phyloP scores from a whole-genome alignment of 2,113 vertebrate genomes.

The Octodon degus region DNA sequence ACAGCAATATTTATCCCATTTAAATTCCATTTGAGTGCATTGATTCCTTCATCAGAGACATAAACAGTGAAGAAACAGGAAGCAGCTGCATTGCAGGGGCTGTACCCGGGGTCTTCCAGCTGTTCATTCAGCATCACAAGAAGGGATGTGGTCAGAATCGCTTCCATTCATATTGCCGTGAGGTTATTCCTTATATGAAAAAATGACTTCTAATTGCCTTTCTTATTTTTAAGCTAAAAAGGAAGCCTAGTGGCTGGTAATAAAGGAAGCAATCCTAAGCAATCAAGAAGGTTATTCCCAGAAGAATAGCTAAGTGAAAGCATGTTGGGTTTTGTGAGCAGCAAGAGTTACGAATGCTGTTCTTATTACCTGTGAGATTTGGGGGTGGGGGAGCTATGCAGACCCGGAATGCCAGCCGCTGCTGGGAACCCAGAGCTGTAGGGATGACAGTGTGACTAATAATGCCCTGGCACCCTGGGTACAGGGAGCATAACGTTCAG shows the following conservation, averaged over 20 bases:
- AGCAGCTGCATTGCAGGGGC: not conserved
- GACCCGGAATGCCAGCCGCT: not conserved
- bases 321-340: not conserved
- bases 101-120: not conserved
- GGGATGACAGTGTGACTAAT: conserved; percentile 68
- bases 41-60: conserved; percentile 65
- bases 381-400: not conserved
- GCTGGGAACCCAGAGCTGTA: not conserved
- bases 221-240: conserved; percentile 49
- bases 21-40: conserved; percentile 60
- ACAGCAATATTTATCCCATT: conserved; percentile 49
- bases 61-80: conserved; percentile 47
- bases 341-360: not conserved
- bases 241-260: conserved; percentile 31
- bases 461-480: not conserved
- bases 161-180: conserved; percentile 15
- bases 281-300: conserved; percentile 14
- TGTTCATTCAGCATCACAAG: conserved; percentile 36
- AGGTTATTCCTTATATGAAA: conserved; percentile 41
- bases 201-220: conserved; percentile 8
- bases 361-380: not conserved
- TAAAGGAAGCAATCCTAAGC: conserved; percentile 26
- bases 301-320: conserved; percentile 42
- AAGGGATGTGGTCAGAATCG: conserved; percentile 33
- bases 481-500: conserved; percentile 48